These are phyloP conservation scores for Cirrhinus molitorella DNA, from an alignment of 2,797 vertebrate species.

Conservation along the genomic window DNA sequence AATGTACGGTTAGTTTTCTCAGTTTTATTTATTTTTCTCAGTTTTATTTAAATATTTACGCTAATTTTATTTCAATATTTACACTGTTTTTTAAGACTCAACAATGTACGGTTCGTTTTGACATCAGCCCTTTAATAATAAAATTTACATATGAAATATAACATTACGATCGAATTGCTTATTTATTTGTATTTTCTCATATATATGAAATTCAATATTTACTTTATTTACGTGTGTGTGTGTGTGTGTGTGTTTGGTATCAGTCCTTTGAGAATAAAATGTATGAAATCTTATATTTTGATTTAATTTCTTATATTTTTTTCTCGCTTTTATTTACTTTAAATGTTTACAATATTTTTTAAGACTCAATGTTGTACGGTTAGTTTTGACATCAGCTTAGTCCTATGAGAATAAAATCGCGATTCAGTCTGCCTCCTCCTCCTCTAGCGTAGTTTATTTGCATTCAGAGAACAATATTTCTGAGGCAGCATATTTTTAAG, in stretches of 20 bases:
- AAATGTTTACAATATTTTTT: neutral
- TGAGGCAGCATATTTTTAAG: conserved; percentile 64
- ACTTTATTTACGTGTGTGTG: no score
- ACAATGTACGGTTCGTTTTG: no score
- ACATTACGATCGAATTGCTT: no score
- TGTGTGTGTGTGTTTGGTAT: neutral
- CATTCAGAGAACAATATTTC: conserved; percentile 60
- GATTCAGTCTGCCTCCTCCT: conserved; percentile 31
- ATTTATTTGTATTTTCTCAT: no score
- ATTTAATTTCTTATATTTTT: neutral
- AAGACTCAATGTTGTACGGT: neutral
- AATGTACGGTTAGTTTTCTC: neutral
- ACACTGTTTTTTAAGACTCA: no score
- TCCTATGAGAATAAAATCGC: conserved; percentile 31
- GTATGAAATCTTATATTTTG: neutral
- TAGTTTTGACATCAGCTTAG: conserved; percentile 1
- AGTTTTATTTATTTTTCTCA: no score
- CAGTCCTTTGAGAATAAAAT: neutral
- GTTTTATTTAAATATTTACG: no score
- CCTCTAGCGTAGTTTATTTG: conserved; percentile 47
- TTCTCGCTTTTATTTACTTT: neutral
- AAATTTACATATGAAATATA: no score
- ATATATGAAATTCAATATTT: neutral
- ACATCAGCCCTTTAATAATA: no score
- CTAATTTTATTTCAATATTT: no score